Conservation (phyloP, 2,113 vertebrate genomes). For the Xiphophorus maculatus region DNA sequence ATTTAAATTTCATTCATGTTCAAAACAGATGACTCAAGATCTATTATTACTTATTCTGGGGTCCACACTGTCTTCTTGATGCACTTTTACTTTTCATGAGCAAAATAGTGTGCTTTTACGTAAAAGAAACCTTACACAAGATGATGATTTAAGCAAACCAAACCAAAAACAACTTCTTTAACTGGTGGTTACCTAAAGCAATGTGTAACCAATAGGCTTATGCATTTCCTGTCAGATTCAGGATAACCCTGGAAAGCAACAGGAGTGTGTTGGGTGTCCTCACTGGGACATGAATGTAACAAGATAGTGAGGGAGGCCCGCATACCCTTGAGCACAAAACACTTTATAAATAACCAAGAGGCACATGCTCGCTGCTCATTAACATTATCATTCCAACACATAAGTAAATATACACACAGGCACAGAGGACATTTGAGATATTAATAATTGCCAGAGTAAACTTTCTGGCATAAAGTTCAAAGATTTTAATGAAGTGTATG, state of each 20-base stretch:
- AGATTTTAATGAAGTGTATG: background rate
- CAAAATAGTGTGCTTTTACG: background rate
- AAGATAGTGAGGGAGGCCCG: constrained; percentile 60
- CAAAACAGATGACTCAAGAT: too few relatives aligned
- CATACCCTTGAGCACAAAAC: constrained; percentile 77
- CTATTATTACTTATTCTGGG: too few relatives aligned
- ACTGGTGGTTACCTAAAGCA: background rate
- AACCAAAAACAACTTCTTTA: background rate
- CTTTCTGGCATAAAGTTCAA: background rate
- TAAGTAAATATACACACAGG: constrained; percentile 21
- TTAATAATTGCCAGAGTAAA: constrained; percentile 58
- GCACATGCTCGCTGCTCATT: constrained; percentile 70
- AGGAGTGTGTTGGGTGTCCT: constrained; percentile 39
- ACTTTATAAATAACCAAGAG: constrained; percentile 80
- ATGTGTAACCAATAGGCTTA: background rate
- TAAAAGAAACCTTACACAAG: too few relatives aligned
- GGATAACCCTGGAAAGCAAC: constrained; percentile 56
- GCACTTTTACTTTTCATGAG: background rate
- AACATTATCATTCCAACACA: constrained; percentile 71
- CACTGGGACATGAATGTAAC: constrained; percentile 50
- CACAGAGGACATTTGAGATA: constrained; percentile 40
- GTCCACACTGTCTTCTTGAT: too few relatives aligned
- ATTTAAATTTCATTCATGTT: too few relatives aligned
- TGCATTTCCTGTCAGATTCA: constrained; percentile 9
- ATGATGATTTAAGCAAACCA: background rate